Base-by-base conservation (phyloP, 2,797 vertebrate species). In the Acridotheres tristis region DNA sequence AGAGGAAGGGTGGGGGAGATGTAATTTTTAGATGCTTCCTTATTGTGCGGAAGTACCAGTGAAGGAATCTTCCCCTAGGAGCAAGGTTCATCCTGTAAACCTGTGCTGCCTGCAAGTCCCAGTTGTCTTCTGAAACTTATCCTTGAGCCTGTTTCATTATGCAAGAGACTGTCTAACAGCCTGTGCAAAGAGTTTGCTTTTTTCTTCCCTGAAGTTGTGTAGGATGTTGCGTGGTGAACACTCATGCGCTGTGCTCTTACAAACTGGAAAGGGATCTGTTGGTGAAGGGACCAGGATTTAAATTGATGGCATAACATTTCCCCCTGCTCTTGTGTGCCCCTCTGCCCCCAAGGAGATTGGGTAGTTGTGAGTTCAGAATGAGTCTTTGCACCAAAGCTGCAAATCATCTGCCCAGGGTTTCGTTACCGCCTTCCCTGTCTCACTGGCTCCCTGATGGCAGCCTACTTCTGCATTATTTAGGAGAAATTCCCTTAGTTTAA, bases 21-120 rank as follows among this genome's bases (percentile, higher is more conserved):
- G 67, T 22, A 53, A 50, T 79, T 69, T 95, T 95, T 89, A 92
- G 71, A 90, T 59, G 59, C 86, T 95, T 96, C 95, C 90, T 90
- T 57, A 7, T 68, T 93, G 63, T 69, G 40, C 12, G 51, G 93
- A 95, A 94, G 89, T 91, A 48, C 53, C n/a, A 40, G 30, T 55
- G 80, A 87, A 58, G 43, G 54, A 82, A 87, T 79, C 71, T 94
- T 96, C 68, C 93, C 47, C 11, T 77, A 93, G 91, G 85, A 94
- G 23, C 45, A 68, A 45, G 67, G 53, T 85, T 94, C 86, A 71
- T 95, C 83, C 83, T 93, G 85, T 93, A 79, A 89, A 92, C 77
- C 90, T 89, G 43, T 65, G 23, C 74, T 92, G 80, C 58, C 47
- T 91, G 61, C 7, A 74, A 80, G 50, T 95, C 90, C 51, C 87